Evolutionary conservation across 2,888 invertebrate genomes (phyloP).

Genomic region (Clitarchus hookeri): DNA sequence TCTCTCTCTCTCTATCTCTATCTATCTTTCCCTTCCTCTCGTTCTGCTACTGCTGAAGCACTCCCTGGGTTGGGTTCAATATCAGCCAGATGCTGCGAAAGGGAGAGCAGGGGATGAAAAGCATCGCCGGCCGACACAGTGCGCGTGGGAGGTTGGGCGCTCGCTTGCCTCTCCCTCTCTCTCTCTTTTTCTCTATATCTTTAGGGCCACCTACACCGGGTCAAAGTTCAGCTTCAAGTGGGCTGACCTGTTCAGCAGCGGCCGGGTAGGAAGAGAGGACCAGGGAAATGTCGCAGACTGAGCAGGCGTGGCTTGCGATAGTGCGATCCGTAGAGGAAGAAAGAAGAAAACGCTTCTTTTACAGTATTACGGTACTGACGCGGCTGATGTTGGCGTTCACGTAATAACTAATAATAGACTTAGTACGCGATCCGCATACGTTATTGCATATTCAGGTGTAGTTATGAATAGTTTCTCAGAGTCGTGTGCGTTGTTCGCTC

Average conservation of each 20-base stretch:
- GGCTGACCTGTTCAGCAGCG: neutral
- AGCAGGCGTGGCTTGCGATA: too few relatives aligned
- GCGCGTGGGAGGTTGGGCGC: neutral
- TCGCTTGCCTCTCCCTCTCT: neutral
- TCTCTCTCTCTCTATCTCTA: neutral
- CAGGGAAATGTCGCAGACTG: neutral
- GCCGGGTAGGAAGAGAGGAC: neutral
- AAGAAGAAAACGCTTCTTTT: neutral
- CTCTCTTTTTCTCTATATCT: neutral
- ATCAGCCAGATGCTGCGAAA: neutral
- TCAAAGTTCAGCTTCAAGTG: slow-evolving; percentile 14
- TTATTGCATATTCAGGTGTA: too few relatives aligned
- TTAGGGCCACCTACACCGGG: neutral
- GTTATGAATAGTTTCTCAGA: too few relatives aligned
- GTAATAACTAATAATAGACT: too few relatives aligned
- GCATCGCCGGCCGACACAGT: neutral
- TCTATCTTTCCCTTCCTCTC: neutral
- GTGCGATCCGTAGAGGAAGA: neutral
- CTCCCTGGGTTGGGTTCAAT: neutral
- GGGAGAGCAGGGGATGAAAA: neutral
- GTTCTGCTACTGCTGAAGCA: neutral
- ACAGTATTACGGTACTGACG: too few relatives aligned
- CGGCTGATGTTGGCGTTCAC: too few relatives aligned
- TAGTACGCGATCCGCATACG: too few relatives aligned
- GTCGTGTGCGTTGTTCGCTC: too few relatives aligned